Conservation (phyloP, 2,797 vertebrate genomes). For the Typhlichthys eigenmanni region DNA sequence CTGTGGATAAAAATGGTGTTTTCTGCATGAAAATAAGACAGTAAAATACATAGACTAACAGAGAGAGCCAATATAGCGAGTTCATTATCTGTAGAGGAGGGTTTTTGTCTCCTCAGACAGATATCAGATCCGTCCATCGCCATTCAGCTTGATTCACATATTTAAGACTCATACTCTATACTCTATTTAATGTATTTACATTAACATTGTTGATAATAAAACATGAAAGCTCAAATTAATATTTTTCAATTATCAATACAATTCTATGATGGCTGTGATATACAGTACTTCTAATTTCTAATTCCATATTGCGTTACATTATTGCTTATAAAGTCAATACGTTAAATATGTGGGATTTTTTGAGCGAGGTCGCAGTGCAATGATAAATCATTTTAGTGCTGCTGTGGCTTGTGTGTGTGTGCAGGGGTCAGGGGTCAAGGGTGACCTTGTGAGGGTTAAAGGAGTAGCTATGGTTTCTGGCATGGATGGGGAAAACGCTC, state of each 20-base stretch:
- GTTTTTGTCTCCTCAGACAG: too few species aligned
- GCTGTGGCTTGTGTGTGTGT: conserved; percentile 16
- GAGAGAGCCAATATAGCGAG: not conserved
- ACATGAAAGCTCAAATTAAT: too few species aligned
- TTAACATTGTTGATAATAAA: too few species aligned
- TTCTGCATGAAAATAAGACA: too few species aligned
- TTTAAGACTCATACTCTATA: not conserved
- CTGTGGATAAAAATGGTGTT: not conserved
- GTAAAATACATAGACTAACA: conserved; percentile 1
- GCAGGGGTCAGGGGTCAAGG: conserved; percentile 21
- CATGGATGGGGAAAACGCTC: conserved; percentile 48
- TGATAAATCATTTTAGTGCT: not conserved
- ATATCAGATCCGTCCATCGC: too few species aligned
- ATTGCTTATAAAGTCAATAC: not conserved
- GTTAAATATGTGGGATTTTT: too few species aligned
- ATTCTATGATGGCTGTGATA: too few species aligned
- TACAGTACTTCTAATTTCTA: not conserved
- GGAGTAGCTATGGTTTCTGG: conserved; percentile 38
- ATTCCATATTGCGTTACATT: not conserved
- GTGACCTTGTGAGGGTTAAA: conserved; percentile 33
- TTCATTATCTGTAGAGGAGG: too few species aligned
- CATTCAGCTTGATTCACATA: conserved; percentile 18
- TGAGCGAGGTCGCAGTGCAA: not conserved
- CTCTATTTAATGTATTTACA: not conserved
- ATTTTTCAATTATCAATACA: too few species aligned